Evolutionary conservation across 2,888 invertebrate genomes (phyloP), one percentile per base, ranked within the genome.

Genomic region (Brenthis hecate): DNA sequence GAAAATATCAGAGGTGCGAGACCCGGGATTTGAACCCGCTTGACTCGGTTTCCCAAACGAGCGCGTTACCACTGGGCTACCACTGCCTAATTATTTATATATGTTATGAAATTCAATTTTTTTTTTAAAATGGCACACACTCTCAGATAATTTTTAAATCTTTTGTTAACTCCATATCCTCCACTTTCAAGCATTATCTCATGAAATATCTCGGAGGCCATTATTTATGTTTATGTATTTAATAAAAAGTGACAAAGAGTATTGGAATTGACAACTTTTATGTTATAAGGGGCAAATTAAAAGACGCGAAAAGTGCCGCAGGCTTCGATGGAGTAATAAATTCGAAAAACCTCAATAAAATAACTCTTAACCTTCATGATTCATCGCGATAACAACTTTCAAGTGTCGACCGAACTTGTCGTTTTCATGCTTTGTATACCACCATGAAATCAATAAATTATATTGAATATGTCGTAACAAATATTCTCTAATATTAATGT

Each of bases 371-470:
- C 70, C 72, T 72, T 62, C 65, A 57, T 72, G 60, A 69, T 55
- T 67, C 66, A 69, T 68, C 61, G 65, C 58, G 61, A 68, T 65
- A 68, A 61, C 65, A 68, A 70, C 68, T 70, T 70, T 68, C 70
- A 65, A 62, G 65, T 68, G 56, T 50, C 56, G 70, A 68, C 65
- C 68, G 62, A 56, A 61, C 56, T 19, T 62, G 68, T 57, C 50
- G 53, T 65, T 68, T n/a, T 32, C 43, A 64, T 67, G 28, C 47
- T 51, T 43, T 13, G 55, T 55, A 63, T 48, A 55, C 43, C 58
- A 57, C 53, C 8, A 19, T 16, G 19, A 60, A 50, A 16, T 16
- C 36, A 11, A 11, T 43, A 8, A 8, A 43, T 43, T 8, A 43
- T 43, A 11, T 11, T 43, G 36, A 43, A 43, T 43, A 43, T 11